Conservation (phyloP, 2,888 invertebrate genomes). For the Ctena decussata region DNA sequence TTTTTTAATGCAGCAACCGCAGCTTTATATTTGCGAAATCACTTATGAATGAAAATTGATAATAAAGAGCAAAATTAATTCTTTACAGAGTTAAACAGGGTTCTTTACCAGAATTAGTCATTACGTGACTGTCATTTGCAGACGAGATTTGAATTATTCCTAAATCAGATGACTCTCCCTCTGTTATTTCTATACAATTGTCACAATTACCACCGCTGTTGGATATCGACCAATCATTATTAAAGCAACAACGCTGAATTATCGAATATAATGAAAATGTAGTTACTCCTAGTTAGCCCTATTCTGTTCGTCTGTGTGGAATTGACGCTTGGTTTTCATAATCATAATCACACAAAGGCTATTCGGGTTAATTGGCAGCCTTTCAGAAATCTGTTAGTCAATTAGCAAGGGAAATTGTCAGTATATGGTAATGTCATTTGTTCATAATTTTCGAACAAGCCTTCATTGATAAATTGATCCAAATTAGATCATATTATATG, state of each 20-base stretch:
- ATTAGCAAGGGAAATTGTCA: conserved; percentile 47
- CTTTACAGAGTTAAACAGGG: too few relatives aligned
- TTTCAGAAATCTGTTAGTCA: conserved; percentile 54
- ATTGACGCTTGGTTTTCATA: conserved; percentile 68
- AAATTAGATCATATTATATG: not conserved
- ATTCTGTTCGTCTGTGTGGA: conserved; percentile 49
- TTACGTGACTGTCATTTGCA: not conserved
- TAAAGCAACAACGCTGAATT: conserved; percentile 53
- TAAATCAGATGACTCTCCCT: not conserved
- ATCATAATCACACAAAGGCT: conserved; percentile 60
- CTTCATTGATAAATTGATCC: not conserved
- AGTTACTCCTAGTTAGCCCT: conserved; percentile 58
- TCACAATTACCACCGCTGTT: conserved; percentile 58
- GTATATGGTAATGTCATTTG: not conserved
- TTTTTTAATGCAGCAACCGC: too few relatives aligned
- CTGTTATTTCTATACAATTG: conserved; percentile 40
- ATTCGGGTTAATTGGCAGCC: not conserved
- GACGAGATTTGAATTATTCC: not conserved
- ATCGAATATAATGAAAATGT: conserved; percentile 66
- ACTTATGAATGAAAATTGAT: too few relatives aligned
- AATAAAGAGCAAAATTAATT: too few relatives aligned
- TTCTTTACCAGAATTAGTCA: not conserved
- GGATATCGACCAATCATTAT: conserved; percentile 13
- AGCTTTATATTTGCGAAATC: too few relatives aligned
- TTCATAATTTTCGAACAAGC: conserved; percentile 3